A percentile compares a stretch with the other conserved stretches of the same genome.
Conservation (phyloP, 1,140 invertebrate species). For the Delia radicum region DNA sequence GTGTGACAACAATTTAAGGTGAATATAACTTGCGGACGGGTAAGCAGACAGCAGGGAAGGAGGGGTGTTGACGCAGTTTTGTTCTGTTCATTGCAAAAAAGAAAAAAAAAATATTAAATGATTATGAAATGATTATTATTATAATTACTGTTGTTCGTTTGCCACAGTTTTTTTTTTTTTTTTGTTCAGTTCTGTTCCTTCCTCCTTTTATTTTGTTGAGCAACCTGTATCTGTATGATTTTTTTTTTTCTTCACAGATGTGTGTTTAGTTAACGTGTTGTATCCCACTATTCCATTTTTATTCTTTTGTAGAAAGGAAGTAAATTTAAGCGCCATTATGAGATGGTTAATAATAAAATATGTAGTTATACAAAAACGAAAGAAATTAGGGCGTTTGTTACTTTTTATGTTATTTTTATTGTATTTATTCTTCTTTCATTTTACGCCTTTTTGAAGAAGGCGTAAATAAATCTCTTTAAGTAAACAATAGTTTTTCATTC, state of each 20-base stretch:
- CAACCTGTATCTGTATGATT: slow-evolving; percentile 1
- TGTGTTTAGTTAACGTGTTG: slow-evolving; percentile 36
- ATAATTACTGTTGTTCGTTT: slow-evolving; percentile 33
- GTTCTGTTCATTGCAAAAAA: background rate
- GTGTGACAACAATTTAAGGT: background rate
- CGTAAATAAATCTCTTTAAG: no score
- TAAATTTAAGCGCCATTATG: background rate
- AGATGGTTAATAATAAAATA: no score
- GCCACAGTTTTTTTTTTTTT: slow-evolving; percentile 34
- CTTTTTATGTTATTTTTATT: no score
- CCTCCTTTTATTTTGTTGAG: background rate
- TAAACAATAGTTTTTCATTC: no score
- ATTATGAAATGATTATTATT: slow-evolving; percentile 55
- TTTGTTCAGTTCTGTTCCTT: background rate
- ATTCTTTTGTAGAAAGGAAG: background rate
- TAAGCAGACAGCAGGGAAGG: background rate
- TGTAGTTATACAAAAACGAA: no score
- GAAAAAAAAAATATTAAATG: slow-evolving; percentile 19
- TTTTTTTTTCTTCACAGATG: slow-evolving; percentile 41
- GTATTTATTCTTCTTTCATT: no score
- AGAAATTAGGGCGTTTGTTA: no score
- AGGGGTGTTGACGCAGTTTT: background rate
- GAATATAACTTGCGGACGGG: background rate
- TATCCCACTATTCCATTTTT: background rate
- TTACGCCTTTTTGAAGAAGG: no score